Base-by-base conservation (phyloP, 2,797 vertebrate genomes). In the Mareca strepera region DNA sequence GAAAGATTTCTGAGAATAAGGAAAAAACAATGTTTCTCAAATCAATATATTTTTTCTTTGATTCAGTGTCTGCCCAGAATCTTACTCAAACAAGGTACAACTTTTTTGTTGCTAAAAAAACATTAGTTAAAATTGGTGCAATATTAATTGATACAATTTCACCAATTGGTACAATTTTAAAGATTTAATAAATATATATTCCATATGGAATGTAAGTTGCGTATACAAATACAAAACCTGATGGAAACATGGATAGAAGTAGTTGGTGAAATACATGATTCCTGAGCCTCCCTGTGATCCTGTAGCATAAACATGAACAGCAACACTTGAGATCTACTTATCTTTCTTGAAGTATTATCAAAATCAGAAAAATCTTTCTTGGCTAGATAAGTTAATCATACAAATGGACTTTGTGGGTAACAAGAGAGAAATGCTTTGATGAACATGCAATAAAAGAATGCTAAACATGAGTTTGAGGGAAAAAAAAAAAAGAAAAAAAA, bases 171-270 rank as follows among this genome's bases (percentile, higher is more conserved):
- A 48, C 4, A 16, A 29, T 63, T 17, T 31, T 37, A 52, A 76
- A 58, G 11, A 50, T 12, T 31, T 43, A 2, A 1, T 7, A 85
- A 88, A 70, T n/a, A 18, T 11, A 37, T 0, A 0, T 50, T 90
- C 12, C 48, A 39, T 14, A 5, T 8, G 15, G 20, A 73, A 59
- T 3, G 13, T 62, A 39, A 6, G 22, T 15, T 35, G 20, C 12
- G n/a, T 1, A 1, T 12, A 67, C 4, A 35, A 6, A 43, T 8
- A 55, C 4, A 82, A 70, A 59, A 4, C 3, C 8, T 13, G 3
- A 46, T 4, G 31, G 31, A 83, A 82, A 72, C 13, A 15, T 77
- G 39, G 22, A 29, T 33, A 46, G 79, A 80, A 79, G 33, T 25
- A 79, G 11, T 15, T 90, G 56, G 41, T 55, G 58, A 81, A 79